A percentile compares a stretch with the other conserved stretches of the same genome.
These are phyloP conservation scores for Nymphalis c-album DNA, from an alignment of 2,888 invertebrate genomes.

Conservation along the genomic window DNA sequence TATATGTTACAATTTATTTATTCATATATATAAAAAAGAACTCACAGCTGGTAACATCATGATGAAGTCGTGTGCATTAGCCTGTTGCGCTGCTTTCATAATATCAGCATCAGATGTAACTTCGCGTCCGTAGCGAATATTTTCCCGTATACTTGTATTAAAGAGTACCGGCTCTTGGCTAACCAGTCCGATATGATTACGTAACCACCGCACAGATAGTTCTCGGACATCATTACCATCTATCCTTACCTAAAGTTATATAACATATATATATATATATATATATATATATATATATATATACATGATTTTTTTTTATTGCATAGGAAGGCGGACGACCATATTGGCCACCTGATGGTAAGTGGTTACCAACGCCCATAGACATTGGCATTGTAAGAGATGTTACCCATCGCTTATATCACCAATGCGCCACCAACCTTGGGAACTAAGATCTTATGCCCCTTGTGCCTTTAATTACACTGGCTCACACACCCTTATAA, in stretches of 20 bases:
- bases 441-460: too few species aligned
- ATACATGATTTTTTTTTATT: too few species aligned
- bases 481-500: too few species aligned
- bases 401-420: too few species aligned
- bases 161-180: slow-evolving; percentile 95
- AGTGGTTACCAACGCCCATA: too few species aligned
- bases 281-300: too few species aligned
- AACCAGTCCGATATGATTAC: slow-evolving; percentile 91
- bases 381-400: too few species aligned
- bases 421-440: too few species aligned
- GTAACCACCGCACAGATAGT: slow-evolving; percentile 89
- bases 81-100: slow-evolving; percentile 11
- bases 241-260: slow-evolving; percentile 74
- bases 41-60: slow-evolving; percentile 84
- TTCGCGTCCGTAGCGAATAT: slow-evolving; percentile 90
- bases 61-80: slow-evolving; percentile 90
- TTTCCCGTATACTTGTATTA: slow-evolving; percentile 90
- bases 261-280: neutral
- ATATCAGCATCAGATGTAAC: slow-evolving; percentile 49
- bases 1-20: too few species aligned
- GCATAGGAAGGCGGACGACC: too few species aligned
- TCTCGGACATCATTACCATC: slow-evolving; percentile 86
- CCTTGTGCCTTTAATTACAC: too few species aligned
- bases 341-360: too few species aligned
- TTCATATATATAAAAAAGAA: neutral